Conservation (phyloP, 2,113 vertebrate genomes). For the Phaethornis superciliosus region DNA sequence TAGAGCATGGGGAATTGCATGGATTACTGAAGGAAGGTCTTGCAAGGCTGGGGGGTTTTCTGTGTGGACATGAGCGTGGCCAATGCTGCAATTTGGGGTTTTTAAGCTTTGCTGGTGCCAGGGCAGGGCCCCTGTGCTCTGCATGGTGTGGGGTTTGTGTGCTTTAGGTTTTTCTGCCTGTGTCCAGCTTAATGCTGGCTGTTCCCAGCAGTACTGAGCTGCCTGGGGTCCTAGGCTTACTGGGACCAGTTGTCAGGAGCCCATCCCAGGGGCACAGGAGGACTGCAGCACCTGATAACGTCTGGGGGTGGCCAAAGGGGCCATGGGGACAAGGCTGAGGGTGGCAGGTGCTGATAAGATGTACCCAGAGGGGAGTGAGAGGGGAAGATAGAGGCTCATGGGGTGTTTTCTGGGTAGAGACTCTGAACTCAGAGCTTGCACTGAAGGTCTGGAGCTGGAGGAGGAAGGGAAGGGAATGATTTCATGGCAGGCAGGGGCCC, state of each 20-base stretch:
- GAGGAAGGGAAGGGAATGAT: not conserved
- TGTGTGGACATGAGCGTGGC: accelerated
- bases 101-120: not conserved
- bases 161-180: not conserved
- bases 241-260: not conserved
- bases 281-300: not conserved
- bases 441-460: not conserved
- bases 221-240: not conserved
- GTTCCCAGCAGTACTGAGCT: not conserved
- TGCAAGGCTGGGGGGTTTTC: accelerated
- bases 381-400: accelerated
- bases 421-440: accelerated
- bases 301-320: not conserved
- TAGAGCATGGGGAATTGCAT: accelerated
- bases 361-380: accelerated
- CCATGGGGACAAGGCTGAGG: not conserved
- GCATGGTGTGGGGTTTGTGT: not conserved
- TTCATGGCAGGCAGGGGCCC: not conserved
- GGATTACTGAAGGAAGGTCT: not conserved
- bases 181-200: accelerated
- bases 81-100: not conserved
- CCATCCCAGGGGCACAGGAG: accelerated
- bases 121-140: not conserved
- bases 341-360: not conserved
- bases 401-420: accelerated